phyloP scores from a whole-genome alignment of 2,888 invertebrate species.

The Abscondita cerata region DNA sequence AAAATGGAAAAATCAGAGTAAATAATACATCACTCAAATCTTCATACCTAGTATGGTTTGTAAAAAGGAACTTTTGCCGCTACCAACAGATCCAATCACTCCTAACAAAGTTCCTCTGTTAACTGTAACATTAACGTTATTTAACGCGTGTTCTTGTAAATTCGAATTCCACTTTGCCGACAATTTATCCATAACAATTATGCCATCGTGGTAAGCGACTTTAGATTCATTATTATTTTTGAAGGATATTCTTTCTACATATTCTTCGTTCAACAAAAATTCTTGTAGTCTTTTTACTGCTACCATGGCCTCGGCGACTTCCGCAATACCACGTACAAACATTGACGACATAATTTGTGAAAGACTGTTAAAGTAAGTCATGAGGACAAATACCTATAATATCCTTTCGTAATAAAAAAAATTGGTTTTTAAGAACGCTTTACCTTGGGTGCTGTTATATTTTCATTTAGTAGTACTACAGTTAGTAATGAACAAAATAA shows the following conservation, averaged over 20 bases:
- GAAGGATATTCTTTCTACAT: constrained; percentile 35
- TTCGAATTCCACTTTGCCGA: constrained; percentile 54
- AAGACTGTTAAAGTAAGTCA: constrained; percentile 63
- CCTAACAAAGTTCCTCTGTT: constrained; percentile 59
- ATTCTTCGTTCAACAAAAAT: constrained; percentile 56
- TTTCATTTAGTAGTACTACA: constrained; percentile 69
- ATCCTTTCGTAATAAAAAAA: not conserved
- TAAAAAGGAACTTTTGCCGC: constrained; percentile 72
- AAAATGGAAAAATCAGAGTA: constrained; percentile 41
- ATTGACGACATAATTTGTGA: constrained; percentile 65
- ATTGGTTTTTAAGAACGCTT: constrained; percentile 38
- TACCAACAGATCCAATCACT: constrained; percentile 66
- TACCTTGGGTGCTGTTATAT: constrained; percentile 75
- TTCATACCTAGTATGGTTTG: constrained; percentile 78
- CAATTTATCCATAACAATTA: constrained; percentile 48
- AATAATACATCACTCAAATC: not conserved
- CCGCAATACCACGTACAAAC: constrained; percentile 62
- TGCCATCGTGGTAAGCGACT: constrained; percentile 43
- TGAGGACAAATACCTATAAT: constrained; percentile 62
- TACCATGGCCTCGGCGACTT: constrained; percentile 59
- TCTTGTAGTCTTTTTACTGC: constrained; percentile 58
- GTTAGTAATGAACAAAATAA: constrained; percentile 77
- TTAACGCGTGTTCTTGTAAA: constrained; percentile 51
- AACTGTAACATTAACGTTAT: constrained; percentile 48
- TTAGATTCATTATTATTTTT: constrained; percentile 46